Percentiles rank a stretch among this genome's conserved stretches.
Evolutionary conservation across 2,113 vertebrate species (phyloP).

Genomic region (Callocephalon fimbriatum): DNA sequence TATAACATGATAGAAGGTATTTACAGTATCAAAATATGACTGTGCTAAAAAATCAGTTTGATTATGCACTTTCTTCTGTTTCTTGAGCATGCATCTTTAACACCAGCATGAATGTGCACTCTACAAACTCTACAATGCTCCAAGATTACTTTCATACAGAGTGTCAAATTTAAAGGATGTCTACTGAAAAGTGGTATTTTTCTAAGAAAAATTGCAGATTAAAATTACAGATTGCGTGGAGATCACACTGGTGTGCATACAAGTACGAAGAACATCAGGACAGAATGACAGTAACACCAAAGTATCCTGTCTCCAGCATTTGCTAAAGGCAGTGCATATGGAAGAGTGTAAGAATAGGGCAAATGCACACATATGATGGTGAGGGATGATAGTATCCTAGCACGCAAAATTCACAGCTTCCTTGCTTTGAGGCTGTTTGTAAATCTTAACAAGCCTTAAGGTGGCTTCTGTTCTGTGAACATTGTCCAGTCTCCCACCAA

Average conservation of each 20-base stretch:
- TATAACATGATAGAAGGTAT: not conserved
- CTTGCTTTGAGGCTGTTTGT: not conserved
- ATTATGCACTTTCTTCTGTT: not conserved
- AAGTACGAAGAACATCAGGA: not conserved
- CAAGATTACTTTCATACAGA: not conserved
- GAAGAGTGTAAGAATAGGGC: fast-evolving
- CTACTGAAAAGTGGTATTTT: not conserved
- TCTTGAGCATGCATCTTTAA: not conserved
- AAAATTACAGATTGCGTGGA: not conserved
- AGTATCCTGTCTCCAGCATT: not conserved
- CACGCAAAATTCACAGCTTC: not conserved
- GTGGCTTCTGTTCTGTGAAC: not conserved
- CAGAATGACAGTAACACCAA: not conserved
- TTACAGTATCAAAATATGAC: not conserved
- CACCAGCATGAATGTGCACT: not conserved
- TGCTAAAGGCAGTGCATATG: not conserved
- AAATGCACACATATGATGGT: not conserved
- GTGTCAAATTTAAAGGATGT: not conserved
- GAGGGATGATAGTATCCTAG: not conserved
- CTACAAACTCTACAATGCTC: not conserved
- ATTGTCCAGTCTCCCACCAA: not conserved
- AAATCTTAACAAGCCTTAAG: not conserved
- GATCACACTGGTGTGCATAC: not conserved
- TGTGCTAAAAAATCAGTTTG: not conserved
- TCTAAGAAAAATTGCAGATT: not conserved